Percentiles rank a stretch among this genome's conserved stretches.
Evolutionary conservation across 2,113 vertebrate species (phyloP).

Genomic region (Alethe castanea): DNA sequence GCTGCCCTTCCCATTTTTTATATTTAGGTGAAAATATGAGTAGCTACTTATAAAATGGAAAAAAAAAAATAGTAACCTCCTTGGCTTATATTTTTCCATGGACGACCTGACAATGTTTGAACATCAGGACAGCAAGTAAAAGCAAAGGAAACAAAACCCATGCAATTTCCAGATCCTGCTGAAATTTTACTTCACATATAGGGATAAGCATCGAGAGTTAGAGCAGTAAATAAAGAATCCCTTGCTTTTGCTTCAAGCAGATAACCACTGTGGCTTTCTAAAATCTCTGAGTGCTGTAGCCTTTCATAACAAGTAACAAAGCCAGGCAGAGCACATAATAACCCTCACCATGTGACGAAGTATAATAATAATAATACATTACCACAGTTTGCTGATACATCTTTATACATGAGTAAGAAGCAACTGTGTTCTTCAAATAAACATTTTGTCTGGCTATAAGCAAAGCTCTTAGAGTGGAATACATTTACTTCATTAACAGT

Average conservation of each 20-base stretch:
- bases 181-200: not conserved
- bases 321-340: not conserved
- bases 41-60: not conserved
- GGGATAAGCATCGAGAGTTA: not conserved
- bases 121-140: not conserved
- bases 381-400: not conserved
- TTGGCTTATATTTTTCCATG: not conserved
- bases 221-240: not conserved
- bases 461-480: not conserved
- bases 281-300: not conserved
- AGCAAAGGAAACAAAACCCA: not conserved
- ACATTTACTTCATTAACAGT: not conserved
- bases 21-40: slow-evolving; percentile 31
- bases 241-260: not conserved
- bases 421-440: not conserved
- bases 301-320: not conserved
- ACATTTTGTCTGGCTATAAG: not conserved
- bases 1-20: slow-evolving; percentile 31
- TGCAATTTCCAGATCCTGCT: not conserved
- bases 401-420: not conserved
- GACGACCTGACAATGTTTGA: not conserved
- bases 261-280: not conserved
- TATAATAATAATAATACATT: not conserved
- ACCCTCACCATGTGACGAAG: not conserved
- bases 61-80: not conserved